Percentiles rank a stretch among this genome's conserved stretches.
Conservation (phyloP, 2,888 invertebrate species). For the Chrysotoxum bicinctum region DNA sequence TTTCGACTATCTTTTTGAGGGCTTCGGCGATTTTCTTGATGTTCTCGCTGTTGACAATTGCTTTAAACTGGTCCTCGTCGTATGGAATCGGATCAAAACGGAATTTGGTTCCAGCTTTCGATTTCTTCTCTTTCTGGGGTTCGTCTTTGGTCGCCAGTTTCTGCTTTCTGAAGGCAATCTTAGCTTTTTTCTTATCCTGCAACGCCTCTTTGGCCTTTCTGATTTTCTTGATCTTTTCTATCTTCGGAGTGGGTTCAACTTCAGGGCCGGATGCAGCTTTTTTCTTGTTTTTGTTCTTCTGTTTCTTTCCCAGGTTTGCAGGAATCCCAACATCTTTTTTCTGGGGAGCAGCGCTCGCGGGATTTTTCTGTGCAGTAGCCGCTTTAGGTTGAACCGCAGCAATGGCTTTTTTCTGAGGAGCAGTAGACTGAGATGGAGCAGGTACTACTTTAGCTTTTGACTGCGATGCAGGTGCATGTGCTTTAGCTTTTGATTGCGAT, state of each 20-base stretch:
- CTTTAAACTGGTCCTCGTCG: constrained; percentile 77
- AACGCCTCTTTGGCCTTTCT: background rate
- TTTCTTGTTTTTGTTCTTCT: background rate
- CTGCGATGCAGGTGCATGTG: background rate
- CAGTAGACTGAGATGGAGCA: background rate
- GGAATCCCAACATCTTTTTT: too few relatives aligned
- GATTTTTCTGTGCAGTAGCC: background rate
- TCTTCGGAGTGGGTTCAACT: background rate
- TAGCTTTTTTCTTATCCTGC: constrained; percentile 21
- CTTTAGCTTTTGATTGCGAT: too few relatives aligned
- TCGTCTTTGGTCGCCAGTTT: background rate
- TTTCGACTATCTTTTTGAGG: constrained; percentile 75
- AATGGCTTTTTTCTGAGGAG: background rate
- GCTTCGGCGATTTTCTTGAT: constrained; percentile 76
- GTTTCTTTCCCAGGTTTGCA: background rate
- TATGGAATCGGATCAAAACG: constrained; percentile 75
- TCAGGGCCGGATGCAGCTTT: background rate
- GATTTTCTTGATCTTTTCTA: background rate
- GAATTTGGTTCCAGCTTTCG: background rate
- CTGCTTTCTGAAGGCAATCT: constrained; percentile 20
- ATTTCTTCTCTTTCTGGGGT: background rate
- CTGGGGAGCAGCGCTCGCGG: background rate
- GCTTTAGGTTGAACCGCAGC: background rate
- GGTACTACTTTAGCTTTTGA: background rate
- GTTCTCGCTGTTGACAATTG: constrained; percentile 75